A percentile compares a stretch with the other conserved stretches of the same genome.
Conservation (phyloP, 2,888 invertebrate genomes). For the Erannis defoliaria region DNA sequence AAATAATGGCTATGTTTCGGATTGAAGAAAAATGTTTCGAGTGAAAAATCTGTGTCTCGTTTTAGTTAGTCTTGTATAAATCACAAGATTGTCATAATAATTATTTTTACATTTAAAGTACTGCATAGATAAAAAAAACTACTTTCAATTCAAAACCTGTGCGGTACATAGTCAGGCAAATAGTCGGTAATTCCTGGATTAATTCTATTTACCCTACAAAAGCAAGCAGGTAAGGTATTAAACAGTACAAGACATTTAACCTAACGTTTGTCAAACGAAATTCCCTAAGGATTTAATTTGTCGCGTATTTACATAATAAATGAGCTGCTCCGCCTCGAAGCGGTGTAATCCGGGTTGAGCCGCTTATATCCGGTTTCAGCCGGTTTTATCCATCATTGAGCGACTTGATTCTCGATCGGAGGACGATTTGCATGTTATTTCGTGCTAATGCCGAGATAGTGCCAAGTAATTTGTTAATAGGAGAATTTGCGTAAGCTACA, state of each 20-base stretch:
- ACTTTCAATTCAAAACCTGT: too few relatives aligned
- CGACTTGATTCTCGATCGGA: constrained; percentile 84
- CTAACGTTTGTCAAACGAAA: constrained; percentile 80
- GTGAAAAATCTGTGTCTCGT: too few relatives aligned
- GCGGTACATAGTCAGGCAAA: too few relatives aligned
- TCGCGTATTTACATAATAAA: constrained; percentile 86
- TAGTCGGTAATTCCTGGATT: too few relatives aligned
- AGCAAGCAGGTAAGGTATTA: constrained; percentile 50
- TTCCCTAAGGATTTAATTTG: constrained; percentile 85
- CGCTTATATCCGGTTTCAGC: constrained; percentile 64
- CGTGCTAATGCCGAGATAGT: constrained; percentile 76
- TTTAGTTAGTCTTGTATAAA: too few relatives aligned
- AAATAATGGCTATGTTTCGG: too few relatives aligned
- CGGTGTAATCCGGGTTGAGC: constrained; percentile 71
- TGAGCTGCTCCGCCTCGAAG: constrained; percentile 81
- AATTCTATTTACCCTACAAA: constrained; percentile 24
- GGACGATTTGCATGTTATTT: constrained; percentile 81
- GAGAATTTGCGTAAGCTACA: constrained; percentile 56
- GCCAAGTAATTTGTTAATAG: constrained; percentile 66
- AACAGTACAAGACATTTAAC: constrained; percentile 63
- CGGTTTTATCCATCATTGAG: constrained; percentile 83
- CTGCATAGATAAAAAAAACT: too few relatives aligned
- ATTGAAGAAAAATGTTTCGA: too few relatives aligned
- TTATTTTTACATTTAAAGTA: too few relatives aligned
- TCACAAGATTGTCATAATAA: too few relatives aligned